Conservation (phyloP, 1,140 invertebrate genomes). For the Drosophila pandora region DNA sequence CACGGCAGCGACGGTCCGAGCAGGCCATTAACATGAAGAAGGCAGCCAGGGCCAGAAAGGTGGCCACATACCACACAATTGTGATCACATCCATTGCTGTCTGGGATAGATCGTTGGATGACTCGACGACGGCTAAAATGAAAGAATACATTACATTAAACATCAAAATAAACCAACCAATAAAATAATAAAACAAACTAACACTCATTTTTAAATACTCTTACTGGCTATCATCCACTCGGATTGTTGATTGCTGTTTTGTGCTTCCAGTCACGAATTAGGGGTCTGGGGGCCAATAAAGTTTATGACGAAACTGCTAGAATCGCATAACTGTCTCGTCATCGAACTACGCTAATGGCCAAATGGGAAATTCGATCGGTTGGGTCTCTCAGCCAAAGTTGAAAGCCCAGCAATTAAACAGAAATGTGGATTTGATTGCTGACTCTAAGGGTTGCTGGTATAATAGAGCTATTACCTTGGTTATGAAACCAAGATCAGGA, state of each 20-base stretch:
- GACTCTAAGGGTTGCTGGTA: slow-evolving; percentile 11
- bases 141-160: neutral
- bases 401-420: slow-evolving; percentile 30
- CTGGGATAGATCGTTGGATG: slow-evolving; percentile 73
- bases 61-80: slow-evolving; percentile 83
- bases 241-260: neutral
- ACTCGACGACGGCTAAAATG: slow-evolving; percentile 54
- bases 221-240: slow-evolving; percentile 9
- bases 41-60: slow-evolving; percentile 77
- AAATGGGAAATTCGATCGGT: slow-evolving; percentile 21
- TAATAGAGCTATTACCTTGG: slow-evolving; percentile 28
- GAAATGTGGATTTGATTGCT: slow-evolving; percentile 18
- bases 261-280: slow-evolving; percentile 32
- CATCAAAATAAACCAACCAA: no score
- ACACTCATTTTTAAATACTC: neutral
- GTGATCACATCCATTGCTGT: slow-evolving; percentile 83
- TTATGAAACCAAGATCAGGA: neutral
- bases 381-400: slow-evolving; percentile 18
- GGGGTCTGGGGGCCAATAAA: slow-evolving; percentile 26
- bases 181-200: no score
- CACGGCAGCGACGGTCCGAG: slow-evolving; percentile 72
- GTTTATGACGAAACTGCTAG: slow-evolving; percentile 45
- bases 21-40: slow-evolving; percentile 83
- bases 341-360: slow-evolving; percentile 47
- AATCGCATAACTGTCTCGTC: slow-evolving; percentile 39